Evolutionary conservation across 2,113 vertebrate genomes (phyloP), one percentile per base, ranked within the genome.

Genomic region (Phalacrocorax aristotelis): DNA sequence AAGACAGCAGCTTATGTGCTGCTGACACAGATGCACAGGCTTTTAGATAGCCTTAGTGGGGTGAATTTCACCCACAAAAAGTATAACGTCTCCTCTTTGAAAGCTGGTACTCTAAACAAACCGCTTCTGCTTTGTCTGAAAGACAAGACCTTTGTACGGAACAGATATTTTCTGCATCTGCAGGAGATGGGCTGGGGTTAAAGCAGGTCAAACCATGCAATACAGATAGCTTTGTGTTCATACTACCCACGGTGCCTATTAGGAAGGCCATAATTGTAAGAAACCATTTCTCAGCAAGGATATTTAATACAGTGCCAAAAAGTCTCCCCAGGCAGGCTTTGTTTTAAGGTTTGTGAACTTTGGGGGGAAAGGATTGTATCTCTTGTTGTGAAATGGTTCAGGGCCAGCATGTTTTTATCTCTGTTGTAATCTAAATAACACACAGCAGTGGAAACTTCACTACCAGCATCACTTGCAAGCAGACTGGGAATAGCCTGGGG

Each of bases 261-360:
- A 95, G 93, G 71, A 92, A 90, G 64, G 49, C 83, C 13, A 3
- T 80, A 88, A 95, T 90, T 86, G 66, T 83, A 90, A 90, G 79
- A 92, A 96, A 94, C 26, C 71, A 46, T 90, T 95, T 92, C 85
- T 90, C 26, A 34, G 84, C 55, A 68, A 90, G 71, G 86, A 70
- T 93, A 93, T 92, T 93, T 92, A 96, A 93, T 86, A 80, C 44
- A 66, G 49, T 92, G 92, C 87, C 76, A 79, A 49, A 89, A 68
- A 84, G 54, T 18, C 65, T 95, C 92, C 74, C 61, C 91, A 94
- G 89, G 87, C 89, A 95, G 87, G 71, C 87, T 95, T 95, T 97
- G 93, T 95, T 94, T 94, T 78, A 94, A 87, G 74, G 81, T 64
- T 84, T 80, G 81, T 30, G 65, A 89, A 83, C 57, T 92, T n/a